A percentile compares a stretch with the other conserved stretches of the same genome.
Evolutionary conservation across 2,113 vertebrate species (phyloP).

Genomic region (Antigone vipio): DNA sequence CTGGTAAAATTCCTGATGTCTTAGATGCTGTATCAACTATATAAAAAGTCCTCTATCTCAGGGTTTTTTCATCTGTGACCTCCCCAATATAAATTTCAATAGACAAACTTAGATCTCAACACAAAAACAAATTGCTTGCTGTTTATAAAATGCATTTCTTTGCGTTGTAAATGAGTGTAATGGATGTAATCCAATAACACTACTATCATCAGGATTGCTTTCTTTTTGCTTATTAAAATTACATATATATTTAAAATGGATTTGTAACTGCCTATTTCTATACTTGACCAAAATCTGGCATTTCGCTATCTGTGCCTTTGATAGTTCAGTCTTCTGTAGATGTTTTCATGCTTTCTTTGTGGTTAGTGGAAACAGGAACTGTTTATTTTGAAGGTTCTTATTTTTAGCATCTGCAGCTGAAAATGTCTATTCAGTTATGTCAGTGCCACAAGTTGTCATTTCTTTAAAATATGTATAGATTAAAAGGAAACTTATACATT

Average conservation of each 20-base stretch:
- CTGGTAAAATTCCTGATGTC: background rate
- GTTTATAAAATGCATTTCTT: slow-evolving; percentile 2
- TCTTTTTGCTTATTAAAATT: slow-evolving; percentile 32
- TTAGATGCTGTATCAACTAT: background rate
- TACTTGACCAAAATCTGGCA: background rate
- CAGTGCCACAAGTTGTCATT: background rate
- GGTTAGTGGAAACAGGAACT: background rate
- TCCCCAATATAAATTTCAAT: background rate
- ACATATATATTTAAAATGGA: slow-evolving; percentile 28
- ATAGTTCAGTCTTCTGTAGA: slow-evolving; percentile 29
- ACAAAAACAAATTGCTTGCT: background rate
- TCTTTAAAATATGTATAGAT: background rate
- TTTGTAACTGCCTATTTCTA: slow-evolving; percentile 43
- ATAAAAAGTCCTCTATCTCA: background rate
- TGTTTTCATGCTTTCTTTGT: slow-evolving; percentile 10
- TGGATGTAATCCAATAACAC: background rate
- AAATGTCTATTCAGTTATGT: background rate
- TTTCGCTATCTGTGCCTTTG: slow-evolving; percentile 32
- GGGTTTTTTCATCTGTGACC: background rate
- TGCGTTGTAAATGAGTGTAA: background rate
- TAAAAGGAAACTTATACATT: background rate
- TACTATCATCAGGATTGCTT: background rate
- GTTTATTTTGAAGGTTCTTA: slow-evolving; percentile 30
- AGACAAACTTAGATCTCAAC: slow-evolving; percentile 4
- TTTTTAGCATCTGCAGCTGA: slow-evolving; percentile 17